Evolutionary conservation across 2,888 invertebrate species (phyloP).

Genomic region (Pharmacophagus antenor): DNA sequence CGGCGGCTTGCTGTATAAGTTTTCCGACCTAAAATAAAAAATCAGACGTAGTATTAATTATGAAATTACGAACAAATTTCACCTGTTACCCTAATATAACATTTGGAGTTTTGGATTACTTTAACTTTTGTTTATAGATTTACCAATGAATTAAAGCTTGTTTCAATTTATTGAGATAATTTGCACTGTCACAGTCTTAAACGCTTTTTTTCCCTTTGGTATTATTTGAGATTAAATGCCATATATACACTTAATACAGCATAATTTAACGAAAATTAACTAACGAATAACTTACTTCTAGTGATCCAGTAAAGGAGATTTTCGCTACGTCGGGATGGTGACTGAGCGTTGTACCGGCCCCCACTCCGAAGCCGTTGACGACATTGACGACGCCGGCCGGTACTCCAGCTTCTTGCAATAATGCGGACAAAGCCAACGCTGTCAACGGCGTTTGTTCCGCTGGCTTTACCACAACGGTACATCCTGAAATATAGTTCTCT

Average conservation of each 20-base stretch:
- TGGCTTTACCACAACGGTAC: conserved; percentile 92
- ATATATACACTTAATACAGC: too few relatives aligned
- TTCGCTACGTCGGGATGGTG: conserved; percentile 88
- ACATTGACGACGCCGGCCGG: conserved; percentile 95
- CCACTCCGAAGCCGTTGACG: conserved; percentile 90
- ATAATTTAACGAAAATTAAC: too few relatives aligned
- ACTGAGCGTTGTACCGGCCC: conserved; percentile 87
- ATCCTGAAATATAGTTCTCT: conserved; percentile 61
- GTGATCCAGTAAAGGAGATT: conserved; percentile 86
- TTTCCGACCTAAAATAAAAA: conserved; percentile 73
- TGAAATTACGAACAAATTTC: background rate
- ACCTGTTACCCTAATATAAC: background rate
- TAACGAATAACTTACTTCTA: conserved; percentile 77
- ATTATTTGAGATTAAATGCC: too few relatives aligned
- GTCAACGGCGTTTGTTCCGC: conserved; percentile 97
- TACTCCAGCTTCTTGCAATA: conserved; percentile 91
- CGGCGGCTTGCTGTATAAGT: conserved; percentile 85
- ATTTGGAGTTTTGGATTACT: background rate
- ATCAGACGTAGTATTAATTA: background rate
- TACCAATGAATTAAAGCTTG: too few relatives aligned
- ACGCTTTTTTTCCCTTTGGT: too few relatives aligned
- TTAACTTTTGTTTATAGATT: too few relatives aligned
- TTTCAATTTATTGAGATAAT: too few relatives aligned
- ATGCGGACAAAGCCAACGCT: conserved; percentile 89
- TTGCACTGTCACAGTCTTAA: too few relatives aligned